These are phyloP conservation scores for Antechinus stuartii DNA, from an alignment of 2,113 vertebrate genomes.

Conservation along the genomic window DNA sequence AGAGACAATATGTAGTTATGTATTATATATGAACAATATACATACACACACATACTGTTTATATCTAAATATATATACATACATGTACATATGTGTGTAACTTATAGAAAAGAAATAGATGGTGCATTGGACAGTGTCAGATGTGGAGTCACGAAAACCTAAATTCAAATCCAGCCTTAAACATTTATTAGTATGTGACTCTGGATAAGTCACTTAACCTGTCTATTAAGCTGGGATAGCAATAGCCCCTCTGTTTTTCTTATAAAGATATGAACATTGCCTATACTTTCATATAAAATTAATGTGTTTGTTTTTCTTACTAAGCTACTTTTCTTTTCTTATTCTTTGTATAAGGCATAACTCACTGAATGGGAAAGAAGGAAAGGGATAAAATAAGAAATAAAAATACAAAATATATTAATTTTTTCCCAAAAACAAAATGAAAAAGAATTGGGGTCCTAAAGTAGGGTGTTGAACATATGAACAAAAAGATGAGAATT, in stretches of 20 bases:
- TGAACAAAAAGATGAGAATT: neutral
- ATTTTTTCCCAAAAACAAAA: neutral
- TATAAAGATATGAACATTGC: neutral
- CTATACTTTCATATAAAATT: neutral
- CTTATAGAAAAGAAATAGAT: neutral
- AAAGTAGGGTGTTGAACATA: neutral
- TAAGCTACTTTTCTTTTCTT: neutral
- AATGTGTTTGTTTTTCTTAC: neutral
- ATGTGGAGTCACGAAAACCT: neutral
- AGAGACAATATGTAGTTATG: neutral
- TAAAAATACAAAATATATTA: neutral
- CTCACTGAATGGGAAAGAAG: neutral
- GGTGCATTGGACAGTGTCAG: neutral
- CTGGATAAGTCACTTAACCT: neutral
- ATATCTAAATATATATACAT: neutral
- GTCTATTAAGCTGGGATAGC: neutral
- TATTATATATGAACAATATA: neutral
- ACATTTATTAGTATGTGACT: neutral
- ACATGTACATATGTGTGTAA: neutral
- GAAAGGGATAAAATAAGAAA: neutral
- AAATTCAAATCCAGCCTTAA: neutral
- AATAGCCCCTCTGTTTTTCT: neutral
- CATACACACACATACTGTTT: neutral
- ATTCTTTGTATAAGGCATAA: neutral
- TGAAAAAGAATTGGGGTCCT: neutral